These are phyloP conservation scores for Reticulitermes lucifugus DNA, from an alignment of 2,888 invertebrate species.

Conservation along the genomic window DNA sequence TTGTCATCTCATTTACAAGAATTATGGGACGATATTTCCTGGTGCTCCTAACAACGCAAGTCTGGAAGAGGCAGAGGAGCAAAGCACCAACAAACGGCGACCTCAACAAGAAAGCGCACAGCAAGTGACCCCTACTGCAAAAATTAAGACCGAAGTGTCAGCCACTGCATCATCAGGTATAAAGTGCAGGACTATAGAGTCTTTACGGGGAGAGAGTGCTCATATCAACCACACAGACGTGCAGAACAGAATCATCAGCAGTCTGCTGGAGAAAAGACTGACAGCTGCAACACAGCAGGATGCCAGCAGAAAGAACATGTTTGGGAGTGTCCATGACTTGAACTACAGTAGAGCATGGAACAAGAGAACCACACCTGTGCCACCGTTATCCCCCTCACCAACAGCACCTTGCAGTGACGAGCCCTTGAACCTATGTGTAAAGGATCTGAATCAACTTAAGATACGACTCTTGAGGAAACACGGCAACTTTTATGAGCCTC, in stretches of 20 bases:
- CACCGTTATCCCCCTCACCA: conserved; percentile 20
- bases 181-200: conserved; percentile 49
- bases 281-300: conserved; percentile 66
- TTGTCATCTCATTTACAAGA: conserved; percentile 91
- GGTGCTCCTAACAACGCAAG: conserved; percentile 69
- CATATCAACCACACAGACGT: conserved; percentile 70
- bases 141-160: neutral
- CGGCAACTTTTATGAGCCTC: conserved; percentile 72
- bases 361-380: neutral
- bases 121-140: neutral
- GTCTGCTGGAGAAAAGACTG: conserved; percentile 75
- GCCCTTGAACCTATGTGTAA: conserved; percentile 52
- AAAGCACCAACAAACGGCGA: neutral
- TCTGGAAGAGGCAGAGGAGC: conserved; percentile 39
- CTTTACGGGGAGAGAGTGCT: conserved; percentile 41
- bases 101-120: neutral
- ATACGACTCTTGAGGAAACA: conserved; percentile 73
- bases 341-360: conserved; percentile 19
- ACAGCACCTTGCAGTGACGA: conserved; percentile 43
- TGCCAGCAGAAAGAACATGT: neutral
- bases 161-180: conserved; percentile 30
- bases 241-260: conserved; percentile 77
- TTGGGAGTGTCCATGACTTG: neutral
- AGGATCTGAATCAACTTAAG: conserved; percentile 63
- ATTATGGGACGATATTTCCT: conserved; percentile 88